Conservation (phyloP, 2,113 vertebrate species). For the Nansenia antarctica region DNA sequence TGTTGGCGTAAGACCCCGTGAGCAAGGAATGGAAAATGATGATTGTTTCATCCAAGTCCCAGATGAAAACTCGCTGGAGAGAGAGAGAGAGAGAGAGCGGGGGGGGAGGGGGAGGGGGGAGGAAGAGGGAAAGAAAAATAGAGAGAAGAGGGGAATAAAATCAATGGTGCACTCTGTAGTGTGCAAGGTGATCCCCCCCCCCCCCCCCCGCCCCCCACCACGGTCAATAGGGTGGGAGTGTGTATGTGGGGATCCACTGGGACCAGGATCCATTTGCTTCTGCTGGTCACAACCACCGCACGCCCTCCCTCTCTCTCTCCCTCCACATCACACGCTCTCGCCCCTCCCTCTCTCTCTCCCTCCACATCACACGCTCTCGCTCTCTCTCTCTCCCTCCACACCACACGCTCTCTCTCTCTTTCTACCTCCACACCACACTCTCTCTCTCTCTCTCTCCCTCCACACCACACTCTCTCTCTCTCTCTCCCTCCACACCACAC, state of each 20-base stretch:
- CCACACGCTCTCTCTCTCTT: too few relatives aligned
- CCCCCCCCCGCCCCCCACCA: constrained; percentile 27
- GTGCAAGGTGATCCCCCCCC: constrained; percentile 76
- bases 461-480: too few relatives aligned
- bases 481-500: constrained; percentile 57
- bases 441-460: too few relatives aligned
- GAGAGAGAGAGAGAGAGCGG: constrained; percentile 15
- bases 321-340: not conserved
- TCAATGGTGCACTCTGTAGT: constrained; percentile 80
- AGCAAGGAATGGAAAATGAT: constrained; percentile 99
- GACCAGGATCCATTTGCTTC: constrained; percentile 71
- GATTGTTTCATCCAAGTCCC: constrained; percentile 99
- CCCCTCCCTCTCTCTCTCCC: constrained; percentile 42
- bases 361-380: constrained; percentile 49
- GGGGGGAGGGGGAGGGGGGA: not conserved
- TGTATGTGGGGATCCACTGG: constrained; percentile 62
- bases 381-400: too few relatives aligned
- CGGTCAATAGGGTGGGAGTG: constrained; percentile 74
- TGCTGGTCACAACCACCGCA: constrained; percentile 66
- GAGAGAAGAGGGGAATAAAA: constrained; percentile 35
- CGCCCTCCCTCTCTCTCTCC: constrained; percentile 27
- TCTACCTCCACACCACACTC: too few relatives aligned
- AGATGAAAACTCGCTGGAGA: constrained; percentile 97
- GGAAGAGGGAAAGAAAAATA: constrained; percentile 32
- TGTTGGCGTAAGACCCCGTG: constrained; percentile 98